phyloP scores from a whole-genome alignment of 2,113 vertebrate species.

The Murina feae region DNA sequence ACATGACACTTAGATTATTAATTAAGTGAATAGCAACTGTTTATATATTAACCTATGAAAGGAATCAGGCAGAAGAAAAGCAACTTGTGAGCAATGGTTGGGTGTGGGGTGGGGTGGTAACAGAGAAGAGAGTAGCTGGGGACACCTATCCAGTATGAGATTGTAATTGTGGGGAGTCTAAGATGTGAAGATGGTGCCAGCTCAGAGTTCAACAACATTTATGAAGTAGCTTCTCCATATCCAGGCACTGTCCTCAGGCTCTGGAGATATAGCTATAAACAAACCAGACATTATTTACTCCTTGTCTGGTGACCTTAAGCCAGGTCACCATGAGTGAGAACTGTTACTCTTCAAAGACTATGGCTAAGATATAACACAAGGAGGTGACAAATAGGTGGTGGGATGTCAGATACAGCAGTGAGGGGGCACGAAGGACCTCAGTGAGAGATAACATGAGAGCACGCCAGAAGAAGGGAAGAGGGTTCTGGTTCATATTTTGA shows the following conservation, averaged over 20 bases:
- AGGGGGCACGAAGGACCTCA: not conserved
- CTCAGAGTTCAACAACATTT: not conserved
- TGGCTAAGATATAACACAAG: not conserved
- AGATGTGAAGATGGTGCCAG: not conserved
- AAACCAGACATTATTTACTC: not conserved
- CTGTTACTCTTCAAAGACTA: not conserved
- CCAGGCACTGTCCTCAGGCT: not conserved
- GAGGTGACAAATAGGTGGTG: not conserved
- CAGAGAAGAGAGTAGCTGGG: not conserved
- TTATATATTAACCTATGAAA: not conserved
- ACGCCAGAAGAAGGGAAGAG: not conserved
- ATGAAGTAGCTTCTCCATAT: not conserved
- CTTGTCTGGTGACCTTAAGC: not conserved
- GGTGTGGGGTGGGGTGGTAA: not conserved
- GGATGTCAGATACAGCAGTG: not conserved
- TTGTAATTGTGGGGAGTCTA: not conserved
- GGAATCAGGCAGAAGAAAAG: not conserved
- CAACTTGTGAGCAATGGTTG: not conserved
- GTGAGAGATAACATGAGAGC: not conserved
- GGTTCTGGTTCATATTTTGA: not conserved
- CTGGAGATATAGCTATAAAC: not conserved
- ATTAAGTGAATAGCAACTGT: not conserved
- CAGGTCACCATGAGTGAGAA: not conserved
- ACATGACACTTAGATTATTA: not conserved
- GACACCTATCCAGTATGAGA: not conserved